phyloP scores from a whole-genome alignment of 2,888 invertebrate species.

The Drosophila paramelanica region DNA sequence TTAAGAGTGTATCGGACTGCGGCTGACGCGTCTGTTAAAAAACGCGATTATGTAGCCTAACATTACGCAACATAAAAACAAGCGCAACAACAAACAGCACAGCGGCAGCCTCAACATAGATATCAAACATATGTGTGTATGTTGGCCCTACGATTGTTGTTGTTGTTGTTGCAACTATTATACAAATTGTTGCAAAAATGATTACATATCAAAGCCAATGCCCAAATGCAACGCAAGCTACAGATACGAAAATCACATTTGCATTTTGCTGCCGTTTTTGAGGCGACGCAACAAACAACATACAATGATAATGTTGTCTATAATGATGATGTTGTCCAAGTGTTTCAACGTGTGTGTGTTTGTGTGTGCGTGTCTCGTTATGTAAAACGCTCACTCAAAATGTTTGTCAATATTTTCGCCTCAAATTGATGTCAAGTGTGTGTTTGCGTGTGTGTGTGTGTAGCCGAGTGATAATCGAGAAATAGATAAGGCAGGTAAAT shows the following conservation, averaged over 20 bases:
- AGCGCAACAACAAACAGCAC: conserved; percentile 45
- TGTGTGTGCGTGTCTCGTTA: conserved; percentile 32
- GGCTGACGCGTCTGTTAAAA: conserved; percentile 61
- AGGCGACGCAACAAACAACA: conserved; percentile 23
- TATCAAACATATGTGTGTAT: conserved; percentile 31
- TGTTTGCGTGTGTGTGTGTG: conserved; percentile 10
- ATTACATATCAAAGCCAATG: conserved; percentile 56
- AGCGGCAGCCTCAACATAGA: conserved; percentile 12
- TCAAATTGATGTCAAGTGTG: conserved; percentile 57
- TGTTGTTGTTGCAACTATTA: conserved; percentile 60
- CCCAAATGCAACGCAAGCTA: conserved; percentile 20
- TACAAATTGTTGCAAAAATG: conserved; percentile 64
- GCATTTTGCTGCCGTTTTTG: conserved; percentile 43
- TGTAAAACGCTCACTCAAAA: conserved; percentile 50
- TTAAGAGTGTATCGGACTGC: conserved; percentile 39
- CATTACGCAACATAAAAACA: conserved; percentile 77
- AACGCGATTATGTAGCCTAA: conserved; percentile 78
- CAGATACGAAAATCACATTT: conserved; percentile 39
- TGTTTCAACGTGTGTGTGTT: background rate
- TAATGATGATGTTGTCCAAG: conserved; percentile 17
- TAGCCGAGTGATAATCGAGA: conserved; percentile 26
- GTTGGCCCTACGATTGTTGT: conserved; percentile 26
- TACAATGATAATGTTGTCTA: conserved; percentile 16
- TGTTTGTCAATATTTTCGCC: conserved; percentile 59
- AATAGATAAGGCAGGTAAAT: conserved; percentile 43